phyloP scores from a whole-genome alignment of 1,140 invertebrate genomes.

The Bombus huntii region DNA sequence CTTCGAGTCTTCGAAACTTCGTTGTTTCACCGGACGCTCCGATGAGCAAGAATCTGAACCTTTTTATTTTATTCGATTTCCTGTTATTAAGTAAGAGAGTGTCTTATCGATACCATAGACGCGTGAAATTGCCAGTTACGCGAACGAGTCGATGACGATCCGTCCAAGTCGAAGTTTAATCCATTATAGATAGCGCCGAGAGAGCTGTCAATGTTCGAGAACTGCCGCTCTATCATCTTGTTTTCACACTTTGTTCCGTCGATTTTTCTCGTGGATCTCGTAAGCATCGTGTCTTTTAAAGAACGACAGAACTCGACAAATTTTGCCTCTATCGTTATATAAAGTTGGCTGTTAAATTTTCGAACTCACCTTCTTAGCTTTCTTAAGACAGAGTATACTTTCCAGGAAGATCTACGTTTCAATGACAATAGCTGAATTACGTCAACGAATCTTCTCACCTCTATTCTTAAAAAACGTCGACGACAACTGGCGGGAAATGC shows the following conservation, averaged over 20 bases:
- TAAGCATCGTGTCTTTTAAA: too few species aligned
- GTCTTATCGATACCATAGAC: neutral
- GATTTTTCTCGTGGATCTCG: too few species aligned
- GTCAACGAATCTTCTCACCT: neutral
- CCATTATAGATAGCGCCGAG: neutral
- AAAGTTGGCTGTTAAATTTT: too few species aligned
- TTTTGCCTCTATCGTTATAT: too few species aligned
- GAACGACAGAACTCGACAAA: too few species aligned
- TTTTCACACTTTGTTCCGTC: neutral
- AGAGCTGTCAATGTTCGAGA: neutral
- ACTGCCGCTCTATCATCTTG: neutral
- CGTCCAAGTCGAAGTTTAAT: constrained; percentile 19
- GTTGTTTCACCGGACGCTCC: neutral
- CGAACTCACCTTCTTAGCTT: neutral
- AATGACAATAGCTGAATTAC: neutral
- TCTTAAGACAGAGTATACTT: neutral
- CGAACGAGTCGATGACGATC: neutral
- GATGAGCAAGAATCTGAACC: fast-evolving
- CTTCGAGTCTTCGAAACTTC: neutral
- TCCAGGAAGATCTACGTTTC: neutral
- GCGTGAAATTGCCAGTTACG: constrained; percentile 7
- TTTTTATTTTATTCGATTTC: neutral
- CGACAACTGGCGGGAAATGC: too few species aligned
- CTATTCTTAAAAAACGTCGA: too few species aligned
- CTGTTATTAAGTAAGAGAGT: neutral